Evolutionary conservation across 2,113 vertebrate species (phyloP).

Genomic region (Thalassarche chlororhynchos): DNA sequence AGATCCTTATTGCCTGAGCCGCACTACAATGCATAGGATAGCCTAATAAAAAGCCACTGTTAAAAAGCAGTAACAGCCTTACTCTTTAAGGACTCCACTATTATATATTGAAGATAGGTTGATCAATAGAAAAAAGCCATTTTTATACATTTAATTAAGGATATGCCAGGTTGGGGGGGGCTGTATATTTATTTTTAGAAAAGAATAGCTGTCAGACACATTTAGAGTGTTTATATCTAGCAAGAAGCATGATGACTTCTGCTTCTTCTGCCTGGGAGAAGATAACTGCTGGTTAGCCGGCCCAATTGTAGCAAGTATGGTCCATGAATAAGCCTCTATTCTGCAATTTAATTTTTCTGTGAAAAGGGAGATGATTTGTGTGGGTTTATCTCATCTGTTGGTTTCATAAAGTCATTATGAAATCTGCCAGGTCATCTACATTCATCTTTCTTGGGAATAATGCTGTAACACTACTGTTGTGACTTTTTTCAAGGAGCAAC

Average conservation of each 20-base stretch:
- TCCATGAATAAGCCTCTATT: not conserved
- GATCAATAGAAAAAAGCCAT: not conserved
- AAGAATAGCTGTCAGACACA: not conserved
- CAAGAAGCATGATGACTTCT: not conserved
- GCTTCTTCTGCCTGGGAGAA: not conserved
- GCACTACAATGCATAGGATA: not conserved
- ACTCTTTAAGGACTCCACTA: not conserved
- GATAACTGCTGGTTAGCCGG: not conserved
- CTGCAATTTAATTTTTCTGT: not conserved
- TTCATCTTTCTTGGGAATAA: not conserved
- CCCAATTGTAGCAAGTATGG: not conserved
- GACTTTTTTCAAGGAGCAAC: not conserved
- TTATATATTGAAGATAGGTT: not conserved
- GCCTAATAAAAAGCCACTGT: not conserved
- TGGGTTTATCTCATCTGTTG: not conserved
- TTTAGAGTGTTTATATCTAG: not conserved
- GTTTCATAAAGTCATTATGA: not conserved
- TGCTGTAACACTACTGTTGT: not conserved
- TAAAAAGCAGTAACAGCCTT: not conserved
- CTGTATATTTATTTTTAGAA: not conserved
- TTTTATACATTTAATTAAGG: not conserved
- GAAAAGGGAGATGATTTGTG: not conserved
- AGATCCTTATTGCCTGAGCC: not conserved
- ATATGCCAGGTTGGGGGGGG: not conserved
- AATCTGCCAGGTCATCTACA: not conserved